Conservation (phyloP, 2,797 vertebrate genomes). For the Todus mexicanus region DNA sequence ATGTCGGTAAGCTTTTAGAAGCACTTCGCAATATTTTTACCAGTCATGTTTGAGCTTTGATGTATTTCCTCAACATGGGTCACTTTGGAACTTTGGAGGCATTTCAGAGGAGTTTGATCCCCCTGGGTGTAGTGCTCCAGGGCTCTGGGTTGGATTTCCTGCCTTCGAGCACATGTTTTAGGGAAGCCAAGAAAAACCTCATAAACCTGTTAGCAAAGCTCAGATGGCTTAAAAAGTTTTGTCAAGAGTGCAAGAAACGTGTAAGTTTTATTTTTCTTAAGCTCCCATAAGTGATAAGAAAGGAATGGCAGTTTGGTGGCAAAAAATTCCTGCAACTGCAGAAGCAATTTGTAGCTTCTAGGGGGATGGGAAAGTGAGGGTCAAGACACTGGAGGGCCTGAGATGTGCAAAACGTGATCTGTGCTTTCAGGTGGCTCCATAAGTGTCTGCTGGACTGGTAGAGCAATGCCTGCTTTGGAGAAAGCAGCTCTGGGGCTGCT, state of each 20-base stretch:
- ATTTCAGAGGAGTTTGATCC: background rate
- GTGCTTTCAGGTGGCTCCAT: background rate
- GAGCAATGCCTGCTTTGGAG: background rate
- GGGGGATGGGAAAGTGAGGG: too few relatives aligned
- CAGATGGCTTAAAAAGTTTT: background rate
- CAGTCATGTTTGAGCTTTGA: background rate
- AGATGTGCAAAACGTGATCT: background rate
- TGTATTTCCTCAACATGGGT: rapidly evolving
- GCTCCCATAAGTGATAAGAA: background rate
- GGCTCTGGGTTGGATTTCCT: background rate
- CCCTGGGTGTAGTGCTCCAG: background rate
- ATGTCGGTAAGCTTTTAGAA: background rate
- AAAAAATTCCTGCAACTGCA: background rate
- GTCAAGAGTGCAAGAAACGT: background rate
- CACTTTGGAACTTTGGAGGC: background rate
- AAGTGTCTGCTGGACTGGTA: background rate
- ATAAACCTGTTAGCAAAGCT: background rate
- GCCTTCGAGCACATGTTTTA: background rate
- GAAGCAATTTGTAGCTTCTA: background rate
- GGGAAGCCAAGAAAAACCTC: background rate
- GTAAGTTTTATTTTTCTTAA: background rate
- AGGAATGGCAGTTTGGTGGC: background rate
- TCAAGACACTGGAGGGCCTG: background rate
- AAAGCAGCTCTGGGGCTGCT: background rate
- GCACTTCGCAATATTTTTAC: background rate